Evolutionary conservation across 64 coral and sea anemone genomes (phyloP).

Genomic region (Montipora efflorescens): DNA sequence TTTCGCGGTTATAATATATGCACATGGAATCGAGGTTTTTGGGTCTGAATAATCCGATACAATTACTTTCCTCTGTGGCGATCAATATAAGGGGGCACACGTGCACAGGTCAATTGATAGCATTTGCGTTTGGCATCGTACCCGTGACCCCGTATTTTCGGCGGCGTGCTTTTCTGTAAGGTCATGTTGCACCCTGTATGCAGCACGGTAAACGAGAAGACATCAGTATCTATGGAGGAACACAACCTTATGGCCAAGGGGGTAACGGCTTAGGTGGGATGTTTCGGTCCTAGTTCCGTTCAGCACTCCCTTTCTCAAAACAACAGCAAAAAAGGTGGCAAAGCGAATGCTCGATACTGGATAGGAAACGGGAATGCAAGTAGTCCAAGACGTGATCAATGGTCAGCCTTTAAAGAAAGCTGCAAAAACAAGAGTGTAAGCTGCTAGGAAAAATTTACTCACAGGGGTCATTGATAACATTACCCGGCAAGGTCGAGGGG

Average conservation of each 20-base stretch:
- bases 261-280: too few relatives aligned
- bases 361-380: neutral
- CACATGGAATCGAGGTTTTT: too few relatives aligned
- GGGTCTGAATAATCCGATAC: too few relatives aligned
- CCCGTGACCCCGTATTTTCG: neutral
- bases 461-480: neutral
- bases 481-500: neutral
- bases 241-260: too few relatives aligned
- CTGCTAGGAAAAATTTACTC: neutral
- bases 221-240: too few relatives aligned
- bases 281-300: too few relatives aligned
- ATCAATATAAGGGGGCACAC: neutral
- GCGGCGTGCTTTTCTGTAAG: neutral
- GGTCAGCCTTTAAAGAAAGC: constrained; percentile 3
- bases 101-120: neutral
- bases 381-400: constrained; percentile 2
- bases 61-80: neutral
- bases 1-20: too few relatives aligned
- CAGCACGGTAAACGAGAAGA: too few relatives aligned
- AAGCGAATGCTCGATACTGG: too few relatives aligned
- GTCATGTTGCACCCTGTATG: neutral
- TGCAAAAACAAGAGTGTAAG: neutral
- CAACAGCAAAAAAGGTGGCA: too few relatives aligned
- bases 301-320: too few relatives aligned
- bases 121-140: neutral